These are phyloP conservation scores for Pomacea maculata DNA, from an alignment of 1,140 invertebrate species.

Conservation along the genomic window DNA sequence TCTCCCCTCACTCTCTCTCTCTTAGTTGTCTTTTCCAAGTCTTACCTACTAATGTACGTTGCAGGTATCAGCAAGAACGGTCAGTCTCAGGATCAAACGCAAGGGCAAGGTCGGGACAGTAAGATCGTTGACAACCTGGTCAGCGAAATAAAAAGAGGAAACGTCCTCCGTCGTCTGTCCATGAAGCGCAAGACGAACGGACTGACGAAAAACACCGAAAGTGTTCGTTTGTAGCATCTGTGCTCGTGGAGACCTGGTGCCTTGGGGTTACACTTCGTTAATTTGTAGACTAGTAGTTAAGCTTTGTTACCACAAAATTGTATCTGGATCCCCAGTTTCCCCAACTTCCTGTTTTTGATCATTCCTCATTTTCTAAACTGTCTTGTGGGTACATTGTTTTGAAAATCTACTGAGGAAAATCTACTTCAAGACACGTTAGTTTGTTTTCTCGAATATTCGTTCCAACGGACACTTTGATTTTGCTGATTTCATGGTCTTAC, in stretches of 20 bases:
- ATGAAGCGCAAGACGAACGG: constrained; percentile 43
- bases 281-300: neutral
- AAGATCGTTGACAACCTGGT: constrained; percentile 61
- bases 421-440: too few relatives aligned
- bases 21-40: neutral
- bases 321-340: too few relatives aligned
- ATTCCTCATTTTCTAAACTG: neutral
- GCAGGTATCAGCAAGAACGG: constrained; percentile 5
- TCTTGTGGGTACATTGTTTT: neutral
- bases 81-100: neutral
- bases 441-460: too few relatives aligned
- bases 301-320: neutral
- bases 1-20: neutral
- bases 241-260: too few relatives aligned
- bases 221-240: constrained; percentile 18
- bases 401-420: too few relatives aligned
- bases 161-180: constrained; percentile 55
- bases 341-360: too few relatives aligned
- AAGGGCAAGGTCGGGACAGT: constrained; percentile 28
- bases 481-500: too few relatives aligned
- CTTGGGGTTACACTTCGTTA: neutral
- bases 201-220: constrained; percentile 19
- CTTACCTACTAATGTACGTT: neutral
- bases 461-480: too few relatives aligned
- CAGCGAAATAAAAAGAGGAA: constrained; percentile 55